These are phyloP conservation scores for Arnoldichthys spilopterus DNA, from an alignment of 2,797 vertebrate genomes.

Conservation along the genomic window DNA sequence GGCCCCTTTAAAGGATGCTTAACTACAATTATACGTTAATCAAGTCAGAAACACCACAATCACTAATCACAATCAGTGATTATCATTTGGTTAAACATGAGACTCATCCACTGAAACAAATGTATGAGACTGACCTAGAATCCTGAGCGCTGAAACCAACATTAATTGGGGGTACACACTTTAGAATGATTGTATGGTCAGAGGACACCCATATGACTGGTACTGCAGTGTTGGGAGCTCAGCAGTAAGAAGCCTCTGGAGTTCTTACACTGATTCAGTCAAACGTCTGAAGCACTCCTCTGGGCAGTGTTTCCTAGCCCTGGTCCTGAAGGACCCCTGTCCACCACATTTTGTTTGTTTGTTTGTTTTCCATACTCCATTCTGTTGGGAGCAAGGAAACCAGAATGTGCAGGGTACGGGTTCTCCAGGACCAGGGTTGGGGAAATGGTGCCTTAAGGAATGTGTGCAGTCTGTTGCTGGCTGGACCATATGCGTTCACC, in stretches of 20 bases:
- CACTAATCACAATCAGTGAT: background rate
- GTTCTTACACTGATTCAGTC: background rate
- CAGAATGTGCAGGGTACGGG: too few species aligned
- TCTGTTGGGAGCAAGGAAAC: too few species aligned
- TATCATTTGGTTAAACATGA: background rate
- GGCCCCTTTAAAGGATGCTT: too few species aligned
- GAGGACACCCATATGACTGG: background rate
- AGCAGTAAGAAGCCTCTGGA: background rate
- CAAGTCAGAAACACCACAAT: background rate
- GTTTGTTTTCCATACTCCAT: too few species aligned
- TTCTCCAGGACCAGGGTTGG: too few species aligned
- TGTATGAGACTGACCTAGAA: background rate
- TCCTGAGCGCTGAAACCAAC: background rate
- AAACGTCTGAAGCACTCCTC: conserved; percentile 44
- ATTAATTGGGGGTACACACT: background rate
- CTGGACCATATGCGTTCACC: conserved; percentile 60
- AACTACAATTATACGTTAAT: background rate
- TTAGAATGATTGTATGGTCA: too few species aligned
- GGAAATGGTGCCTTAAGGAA: too few species aligned
- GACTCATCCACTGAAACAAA: background rate
- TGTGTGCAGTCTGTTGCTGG: conserved; percentile 34
- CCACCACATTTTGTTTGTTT: too few species aligned
- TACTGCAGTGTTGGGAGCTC: background rate
- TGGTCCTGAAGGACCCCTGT: too few species aligned
- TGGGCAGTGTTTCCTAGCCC: too few species aligned